Evolutionary conservation across 2,113 vertebrate genomes (phyloP).

Genomic region (Apteryx owenii): DNA sequence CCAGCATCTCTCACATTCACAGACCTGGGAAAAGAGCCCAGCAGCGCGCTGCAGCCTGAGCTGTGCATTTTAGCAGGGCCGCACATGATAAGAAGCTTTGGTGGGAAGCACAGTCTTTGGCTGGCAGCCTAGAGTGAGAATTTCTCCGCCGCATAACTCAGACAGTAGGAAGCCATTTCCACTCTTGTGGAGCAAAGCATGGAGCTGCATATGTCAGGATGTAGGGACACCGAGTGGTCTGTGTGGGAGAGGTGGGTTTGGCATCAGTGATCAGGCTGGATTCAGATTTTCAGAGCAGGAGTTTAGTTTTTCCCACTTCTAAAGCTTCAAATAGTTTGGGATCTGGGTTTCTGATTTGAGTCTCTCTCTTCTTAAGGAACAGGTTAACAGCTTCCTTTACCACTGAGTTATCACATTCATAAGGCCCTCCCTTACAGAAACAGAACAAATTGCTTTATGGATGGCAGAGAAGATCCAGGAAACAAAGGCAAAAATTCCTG

Average conservation of each 20-base stretch:
- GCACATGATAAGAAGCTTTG: neutral
- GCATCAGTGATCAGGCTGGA: neutral
- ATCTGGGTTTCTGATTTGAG: neutral
- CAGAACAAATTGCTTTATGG: neutral
- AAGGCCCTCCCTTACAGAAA: neutral
- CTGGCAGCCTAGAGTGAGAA: neutral
- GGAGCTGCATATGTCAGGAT: neutral
- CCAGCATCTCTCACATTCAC: neutral
- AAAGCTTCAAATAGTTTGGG: neutral
- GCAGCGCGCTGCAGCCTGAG: neutral
- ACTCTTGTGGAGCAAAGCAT: neutral
- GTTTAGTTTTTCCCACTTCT: neutral
- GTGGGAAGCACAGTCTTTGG: neutral
- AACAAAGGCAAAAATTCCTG: neutral
- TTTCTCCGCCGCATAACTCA: neutral
- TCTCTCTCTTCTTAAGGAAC: neutral
- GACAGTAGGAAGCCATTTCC: neutral
- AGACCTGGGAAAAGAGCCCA: slow-evolving; percentile 9
- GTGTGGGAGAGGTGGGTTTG: neutral
- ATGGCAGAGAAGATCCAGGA: neutral
- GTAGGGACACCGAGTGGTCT: neutral
- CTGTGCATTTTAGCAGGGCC: neutral
- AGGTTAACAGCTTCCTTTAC: neutral
- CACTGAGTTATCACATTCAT: neutral
- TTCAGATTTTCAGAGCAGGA: neutral